Conservation (phyloP, 2,797 vertebrate species). For the Oophaga sylvatica region DNA sequence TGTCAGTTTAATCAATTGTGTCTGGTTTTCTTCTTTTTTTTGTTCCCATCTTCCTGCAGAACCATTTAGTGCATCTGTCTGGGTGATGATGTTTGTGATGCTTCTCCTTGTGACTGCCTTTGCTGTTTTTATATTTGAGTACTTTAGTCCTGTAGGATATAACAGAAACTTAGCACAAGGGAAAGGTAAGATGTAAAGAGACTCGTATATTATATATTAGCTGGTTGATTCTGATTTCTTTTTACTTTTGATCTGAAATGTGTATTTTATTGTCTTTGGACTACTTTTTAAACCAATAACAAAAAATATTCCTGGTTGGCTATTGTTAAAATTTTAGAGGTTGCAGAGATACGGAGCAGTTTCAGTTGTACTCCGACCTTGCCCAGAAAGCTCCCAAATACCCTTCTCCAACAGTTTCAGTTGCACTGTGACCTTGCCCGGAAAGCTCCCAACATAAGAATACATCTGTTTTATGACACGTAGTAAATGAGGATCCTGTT, state of each 20-base stretch:
- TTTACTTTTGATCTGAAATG: neutral
- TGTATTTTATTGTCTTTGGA: neutral
- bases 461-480: neutral
- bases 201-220: conserved; percentile 2
- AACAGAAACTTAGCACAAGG: conserved; percentile 96
- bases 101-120: conserved; percentile 95
- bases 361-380: too few relatives aligned
- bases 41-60: conserved; percentile 75
- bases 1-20: conserved; percentile 53
- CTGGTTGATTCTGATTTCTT: neutral
- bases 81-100: conserved; percentile 99
- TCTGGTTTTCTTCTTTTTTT: conserved; percentile 48
- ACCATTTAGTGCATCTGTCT: conserved; percentile 98
- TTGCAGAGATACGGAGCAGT: too few relatives aligned
- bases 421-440: too few relatives aligned
- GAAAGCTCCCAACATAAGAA: neutral
- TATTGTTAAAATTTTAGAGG: neutral
- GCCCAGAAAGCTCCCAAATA: neutral
- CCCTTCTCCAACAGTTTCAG: neutral
- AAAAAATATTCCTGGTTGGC: neutral
- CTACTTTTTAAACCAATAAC: neutral
- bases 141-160: conserved; percentile 96
- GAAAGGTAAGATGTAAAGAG: conserved; percentile 80
- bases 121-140: conserved; percentile 98
- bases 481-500: neutral